These are phyloP conservation scores for Microchirus variegatus DNA, from an alignment of 2,797 vertebrate species.

Conservation along the genomic window DNA sequence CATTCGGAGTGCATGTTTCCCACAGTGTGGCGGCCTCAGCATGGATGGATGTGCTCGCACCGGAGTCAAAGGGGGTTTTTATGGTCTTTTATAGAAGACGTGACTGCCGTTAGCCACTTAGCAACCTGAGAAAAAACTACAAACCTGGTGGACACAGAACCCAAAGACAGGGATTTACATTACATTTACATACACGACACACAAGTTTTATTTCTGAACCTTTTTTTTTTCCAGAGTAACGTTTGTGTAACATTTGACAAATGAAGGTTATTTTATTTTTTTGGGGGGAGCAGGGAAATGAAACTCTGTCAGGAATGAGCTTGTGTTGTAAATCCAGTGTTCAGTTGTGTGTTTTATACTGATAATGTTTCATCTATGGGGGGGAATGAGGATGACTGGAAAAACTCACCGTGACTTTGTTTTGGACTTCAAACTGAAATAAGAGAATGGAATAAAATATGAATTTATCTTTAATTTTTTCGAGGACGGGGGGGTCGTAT, in stretches of 20 bases:
- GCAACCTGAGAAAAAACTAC: constrained; percentile 13
- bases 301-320: constrained; percentile 41
- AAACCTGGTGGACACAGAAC: constrained; percentile 51
- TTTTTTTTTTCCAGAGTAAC: neutral
- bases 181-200: constrained; percentile 17
- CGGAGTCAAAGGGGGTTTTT: too few species aligned
- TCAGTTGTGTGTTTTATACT: constrained; percentile 58
- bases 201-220: constrained; percentile 40
- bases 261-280: constrained; percentile 22
- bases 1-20: constrained; percentile 48
- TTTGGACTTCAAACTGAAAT: constrained; percentile 49
- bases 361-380: constrained; percentile 42
- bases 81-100: neutral
- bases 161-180: constrained; percentile 37
- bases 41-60: neutral
- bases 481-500: neutral
- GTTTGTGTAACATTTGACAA: constrained; percentile 13
- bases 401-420: constrained; percentile 45
- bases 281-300: constrained; percentile 11
- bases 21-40: constrained; percentile 39
- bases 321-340: constrained; percentile 44
- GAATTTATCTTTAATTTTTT: constrained; percentile 55
- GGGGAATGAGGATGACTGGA: constrained; percentile 21
- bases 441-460: constrained; percentile 72
- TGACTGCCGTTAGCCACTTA: constrained; percentile 8